These are phyloP conservation scores for Vanessa cardui DNA, from an alignment of 2,888 invertebrate genomes.

Conservation along the genomic window DNA sequence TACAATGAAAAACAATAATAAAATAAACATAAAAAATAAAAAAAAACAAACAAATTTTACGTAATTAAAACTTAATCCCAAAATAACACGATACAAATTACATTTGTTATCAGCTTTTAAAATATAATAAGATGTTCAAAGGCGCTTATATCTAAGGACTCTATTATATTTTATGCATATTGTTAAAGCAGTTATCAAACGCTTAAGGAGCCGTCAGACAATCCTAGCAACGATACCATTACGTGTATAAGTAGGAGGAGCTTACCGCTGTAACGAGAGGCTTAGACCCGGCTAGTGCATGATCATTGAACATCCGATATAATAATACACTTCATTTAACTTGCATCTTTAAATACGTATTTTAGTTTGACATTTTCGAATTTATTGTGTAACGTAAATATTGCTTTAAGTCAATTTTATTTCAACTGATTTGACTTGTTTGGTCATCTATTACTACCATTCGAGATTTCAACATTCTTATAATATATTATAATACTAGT, in stretches of 20 bases:
- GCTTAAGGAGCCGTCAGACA: conserved; percentile 10
- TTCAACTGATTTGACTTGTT: too few relatives aligned
- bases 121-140: not conserved
- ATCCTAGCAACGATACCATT: conserved; percentile 11
- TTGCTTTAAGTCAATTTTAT: too few relatives aligned
- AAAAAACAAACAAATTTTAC: too few relatives aligned
- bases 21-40: too few relatives aligned
- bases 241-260: not conserved
- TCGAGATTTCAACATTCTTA: too few relatives aligned
- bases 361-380: too few relatives aligned
- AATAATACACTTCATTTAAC: conserved; percentile 2
- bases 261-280: conserved; percentile 11
- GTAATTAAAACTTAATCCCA: not conserved
- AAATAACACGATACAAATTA: not conserved
- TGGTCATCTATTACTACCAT: too few relatives aligned
- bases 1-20: too few relatives aligned
- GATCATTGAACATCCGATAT: not conserved
- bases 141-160: conserved; percentile 1
- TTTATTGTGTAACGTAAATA: too few relatives aligned
- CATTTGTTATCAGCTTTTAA: not conserved
- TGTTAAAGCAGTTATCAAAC: conserved; percentile 5
- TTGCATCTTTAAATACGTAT: not conserved
- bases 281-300: conserved; percentile 4
- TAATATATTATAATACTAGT: too few relatives aligned
- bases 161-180: conserved; percentile 4